Conservation (phyloP, 2,888 invertebrate species). For the Epistrophe grossulariae region DNA sequence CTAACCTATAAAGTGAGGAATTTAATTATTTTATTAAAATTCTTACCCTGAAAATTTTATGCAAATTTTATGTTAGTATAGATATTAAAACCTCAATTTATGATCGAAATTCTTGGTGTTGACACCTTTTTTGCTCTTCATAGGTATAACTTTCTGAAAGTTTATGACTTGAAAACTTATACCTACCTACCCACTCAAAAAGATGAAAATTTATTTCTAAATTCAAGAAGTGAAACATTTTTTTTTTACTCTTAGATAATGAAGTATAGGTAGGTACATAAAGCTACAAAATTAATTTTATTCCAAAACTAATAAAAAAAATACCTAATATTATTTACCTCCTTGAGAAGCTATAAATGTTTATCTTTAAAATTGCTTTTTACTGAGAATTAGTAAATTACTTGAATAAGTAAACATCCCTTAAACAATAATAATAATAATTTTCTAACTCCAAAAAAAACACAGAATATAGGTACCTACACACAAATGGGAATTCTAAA, state of each 20-base stretch:
- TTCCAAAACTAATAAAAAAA: conserved; percentile 8
- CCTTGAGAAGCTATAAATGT: conserved; percentile 57
- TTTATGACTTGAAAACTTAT: neutral
- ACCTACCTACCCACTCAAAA: neutral
- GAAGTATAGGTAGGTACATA: too few species aligned
- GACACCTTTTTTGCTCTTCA: neutral
- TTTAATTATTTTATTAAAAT: conserved; percentile 50
- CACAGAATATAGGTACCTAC: conserved; percentile 31
- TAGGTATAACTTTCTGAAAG: conserved; percentile 3
- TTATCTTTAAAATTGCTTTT: conserved; percentile 60
- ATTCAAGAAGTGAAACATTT: neutral
- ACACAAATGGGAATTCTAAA: neutral
- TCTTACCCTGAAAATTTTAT: conserved; percentile 15
- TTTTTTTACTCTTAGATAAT: neutral
- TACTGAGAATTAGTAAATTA: conserved; percentile 62
- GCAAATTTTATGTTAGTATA: conserved; percentile 3
- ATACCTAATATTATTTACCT: conserved; percentile 38
- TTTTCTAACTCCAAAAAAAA: conserved; percentile 20
- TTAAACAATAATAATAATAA: conserved; percentile 34
- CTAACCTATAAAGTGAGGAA: neutral
- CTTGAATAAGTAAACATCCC: conserved; percentile 42
- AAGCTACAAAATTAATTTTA: neutral
- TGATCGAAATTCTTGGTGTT: conserved; percentile 18
- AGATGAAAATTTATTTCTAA: conserved; percentile 16
- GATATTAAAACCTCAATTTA: conserved; percentile 28